These are phyloP conservation scores for Homarus americanus DNA, from an alignment of 1,140 invertebrate species.

Conservation along the genomic window DNA sequence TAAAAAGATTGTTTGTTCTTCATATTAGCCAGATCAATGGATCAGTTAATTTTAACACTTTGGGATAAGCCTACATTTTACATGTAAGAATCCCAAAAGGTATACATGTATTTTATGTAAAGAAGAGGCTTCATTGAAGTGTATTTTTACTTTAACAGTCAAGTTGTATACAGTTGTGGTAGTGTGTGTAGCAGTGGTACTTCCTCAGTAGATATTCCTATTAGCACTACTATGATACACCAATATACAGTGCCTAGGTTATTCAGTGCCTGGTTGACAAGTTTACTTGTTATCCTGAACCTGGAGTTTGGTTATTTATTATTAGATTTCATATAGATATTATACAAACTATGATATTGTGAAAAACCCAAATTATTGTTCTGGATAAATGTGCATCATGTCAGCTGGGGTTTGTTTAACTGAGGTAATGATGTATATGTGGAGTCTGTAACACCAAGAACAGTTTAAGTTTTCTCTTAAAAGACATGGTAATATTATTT, in stretches of 20 bases:
- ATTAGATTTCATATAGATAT: no score
- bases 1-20: background rate
- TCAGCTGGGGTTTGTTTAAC: background rate
- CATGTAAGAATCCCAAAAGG: background rate
- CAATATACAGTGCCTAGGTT: conserved; percentile 5
- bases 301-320: background rate
- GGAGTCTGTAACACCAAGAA: no score
- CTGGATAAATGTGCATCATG: background rate
- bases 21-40: background rate
- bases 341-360: no score
- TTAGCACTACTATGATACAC: conserved; percentile 14
- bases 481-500: background rate
- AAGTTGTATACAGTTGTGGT: conserved; percentile 40
- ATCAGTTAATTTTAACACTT: background rate
- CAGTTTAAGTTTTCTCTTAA: no score
- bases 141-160: conserved; percentile 18
- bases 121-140: background rate
- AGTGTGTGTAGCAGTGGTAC: conserved; percentile 43
- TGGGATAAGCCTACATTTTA: background rate
- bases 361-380: no score
- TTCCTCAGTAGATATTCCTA: conserved; percentile 17
- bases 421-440: no score
- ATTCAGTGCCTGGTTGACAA: background rate
- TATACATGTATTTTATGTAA: background rate
- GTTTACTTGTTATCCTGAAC: background rate